These are phyloP conservation scores for Fulmarus glacialis DNA, from an alignment of 2,113 vertebrate species.

Conservation along the genomic window DNA sequence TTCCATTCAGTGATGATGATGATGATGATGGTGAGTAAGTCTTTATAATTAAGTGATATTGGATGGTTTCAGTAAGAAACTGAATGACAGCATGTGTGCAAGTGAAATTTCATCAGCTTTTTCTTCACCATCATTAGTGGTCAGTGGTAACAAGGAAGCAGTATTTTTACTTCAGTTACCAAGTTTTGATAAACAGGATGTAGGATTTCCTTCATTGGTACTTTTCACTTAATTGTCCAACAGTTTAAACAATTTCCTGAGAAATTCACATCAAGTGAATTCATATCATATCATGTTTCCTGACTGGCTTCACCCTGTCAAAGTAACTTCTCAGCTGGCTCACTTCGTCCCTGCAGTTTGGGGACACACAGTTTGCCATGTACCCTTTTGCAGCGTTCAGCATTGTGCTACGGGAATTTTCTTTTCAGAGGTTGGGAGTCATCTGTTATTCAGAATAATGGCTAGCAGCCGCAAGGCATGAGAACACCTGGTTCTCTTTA, in stretches of 20 bases:
- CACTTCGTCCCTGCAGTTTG: not conserved
- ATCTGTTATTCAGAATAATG: not conserved
- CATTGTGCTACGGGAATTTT: not conserved
- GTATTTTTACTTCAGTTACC: not conserved
- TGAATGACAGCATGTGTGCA: not conserved
- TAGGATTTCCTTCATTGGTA: not conserved
- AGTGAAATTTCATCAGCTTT: not conserved
- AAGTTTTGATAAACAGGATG: not conserved
- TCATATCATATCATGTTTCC: not conserved
- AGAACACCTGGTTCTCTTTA: not conserved
- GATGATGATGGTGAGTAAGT: not conserved
- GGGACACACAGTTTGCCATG: not conserved
- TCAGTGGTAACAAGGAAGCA: not conserved
- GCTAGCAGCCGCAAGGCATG: not conserved
- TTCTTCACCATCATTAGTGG: not conserved
- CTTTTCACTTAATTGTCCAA: not conserved
- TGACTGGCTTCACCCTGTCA: not conserved
- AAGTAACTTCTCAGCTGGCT: not conserved
- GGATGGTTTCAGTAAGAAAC: not conserved
- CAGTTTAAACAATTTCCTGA: not conserved
- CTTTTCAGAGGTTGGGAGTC: not conserved
- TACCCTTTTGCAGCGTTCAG: not conserved
- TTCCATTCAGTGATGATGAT: not conserved
- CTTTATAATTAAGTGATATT: not conserved
- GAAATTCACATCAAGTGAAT: not conserved